These are phyloP conservation scores for Idaea dimidiata DNA, from an alignment of 2,888 invertebrate species.

Conservation along the genomic window DNA sequence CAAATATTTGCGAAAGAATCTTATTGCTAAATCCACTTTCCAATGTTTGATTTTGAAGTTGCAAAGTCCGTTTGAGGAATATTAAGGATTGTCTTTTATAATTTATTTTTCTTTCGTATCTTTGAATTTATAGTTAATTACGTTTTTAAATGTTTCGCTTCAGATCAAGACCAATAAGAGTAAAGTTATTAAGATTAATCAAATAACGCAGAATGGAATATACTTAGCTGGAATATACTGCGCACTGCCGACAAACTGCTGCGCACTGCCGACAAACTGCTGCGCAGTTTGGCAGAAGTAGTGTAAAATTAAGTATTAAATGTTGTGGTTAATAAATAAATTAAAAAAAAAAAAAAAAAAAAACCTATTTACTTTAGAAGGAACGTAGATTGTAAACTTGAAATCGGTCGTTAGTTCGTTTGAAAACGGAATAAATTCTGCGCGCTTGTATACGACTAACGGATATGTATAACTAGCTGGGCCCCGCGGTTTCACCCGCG, in stretches of 20 bases:
- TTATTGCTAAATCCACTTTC: slow-evolving; percentile 34
- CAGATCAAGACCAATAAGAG: neutral
- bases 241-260: no score
- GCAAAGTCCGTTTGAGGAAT: slow-evolving; percentile 24
- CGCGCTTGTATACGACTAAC: no score
- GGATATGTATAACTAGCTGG: no score
- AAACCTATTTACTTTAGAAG: neutral
- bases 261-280: no score
- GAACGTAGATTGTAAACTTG: neutral
- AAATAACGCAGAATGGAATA: no score
- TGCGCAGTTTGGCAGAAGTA: no score
- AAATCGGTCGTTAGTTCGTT: neutral
- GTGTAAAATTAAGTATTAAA: no score
- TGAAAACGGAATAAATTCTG: neutral
- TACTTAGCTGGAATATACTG: no score
- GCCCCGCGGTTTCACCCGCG: no score
- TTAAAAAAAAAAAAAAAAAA: no score
- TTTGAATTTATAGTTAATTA: slow-evolving; percentile 5
- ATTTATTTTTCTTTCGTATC: slow-evolving; percentile 9
- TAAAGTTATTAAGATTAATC: neutral
- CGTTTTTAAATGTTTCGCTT: neutral
- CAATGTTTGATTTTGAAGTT: slow-evolving; percentile 32
- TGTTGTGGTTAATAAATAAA: no score
- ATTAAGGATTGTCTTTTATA: slow-evolving; percentile 13
- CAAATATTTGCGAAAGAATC: slow-evolving; percentile 43